Evolutionary conservation across 2,888 invertebrate species (phyloP).

Genomic region (Cantharis rustica): DNA sequence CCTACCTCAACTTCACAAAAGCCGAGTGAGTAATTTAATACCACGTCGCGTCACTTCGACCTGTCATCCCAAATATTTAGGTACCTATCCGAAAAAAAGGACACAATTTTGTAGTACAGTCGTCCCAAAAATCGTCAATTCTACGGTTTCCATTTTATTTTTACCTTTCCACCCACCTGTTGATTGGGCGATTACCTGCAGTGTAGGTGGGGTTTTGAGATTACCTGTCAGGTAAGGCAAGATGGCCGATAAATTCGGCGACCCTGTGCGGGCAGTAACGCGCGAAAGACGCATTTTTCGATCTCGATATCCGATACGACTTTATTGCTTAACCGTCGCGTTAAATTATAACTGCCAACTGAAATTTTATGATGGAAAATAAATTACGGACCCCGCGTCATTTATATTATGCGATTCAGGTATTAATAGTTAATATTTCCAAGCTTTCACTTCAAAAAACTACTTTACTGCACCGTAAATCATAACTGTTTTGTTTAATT

Average conservation of each 20-base stretch:
- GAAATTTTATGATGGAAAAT: neutral
- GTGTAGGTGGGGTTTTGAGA: conserved; percentile 17
- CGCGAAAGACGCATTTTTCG: neutral
- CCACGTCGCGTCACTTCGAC: conserved; percentile 10
- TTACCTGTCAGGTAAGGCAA: neutral
- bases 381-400: neutral
- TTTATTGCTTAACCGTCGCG: neutral
- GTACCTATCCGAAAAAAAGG: neutral
- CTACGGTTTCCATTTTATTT: neutral
- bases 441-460: neutral
- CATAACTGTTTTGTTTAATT: neutral
- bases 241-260: neutral
- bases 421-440: conserved; percentile 1
- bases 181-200: neutral
- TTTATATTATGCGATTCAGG: neutral
- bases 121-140: neutral
- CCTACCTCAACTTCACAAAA: conserved; percentile 6
- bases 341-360: neutral
- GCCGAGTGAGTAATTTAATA: conserved; percentile 13
- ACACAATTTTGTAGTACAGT: no score
- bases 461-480: conserved; percentile 9
- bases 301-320: neutral
- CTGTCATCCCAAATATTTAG: neutral
- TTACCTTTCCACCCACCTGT: conserved; percentile 19
- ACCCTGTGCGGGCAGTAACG: neutral